Evolutionary conservation across 2,113 vertebrate species (phyloP).

Genomic region (Rhegmatorhina hoffmannsi): DNA sequence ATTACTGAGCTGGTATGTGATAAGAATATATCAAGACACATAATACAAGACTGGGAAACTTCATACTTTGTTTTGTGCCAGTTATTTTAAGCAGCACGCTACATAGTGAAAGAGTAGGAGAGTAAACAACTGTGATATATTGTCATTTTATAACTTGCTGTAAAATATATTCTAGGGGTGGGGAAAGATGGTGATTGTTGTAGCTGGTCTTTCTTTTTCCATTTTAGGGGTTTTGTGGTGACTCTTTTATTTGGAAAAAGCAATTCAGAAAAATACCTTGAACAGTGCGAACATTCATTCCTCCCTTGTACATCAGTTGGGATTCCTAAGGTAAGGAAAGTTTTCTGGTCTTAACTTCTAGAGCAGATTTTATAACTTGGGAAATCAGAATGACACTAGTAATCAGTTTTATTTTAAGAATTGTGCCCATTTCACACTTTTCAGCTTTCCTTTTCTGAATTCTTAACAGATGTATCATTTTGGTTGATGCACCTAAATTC

Average conservation of each 20-base stretch:
- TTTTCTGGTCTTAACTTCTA: not conserved
- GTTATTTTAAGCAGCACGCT: not conserved
- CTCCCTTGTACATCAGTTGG: conserved; percentile 87
- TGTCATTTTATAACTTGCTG: not conserved
- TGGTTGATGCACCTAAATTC: not conserved
- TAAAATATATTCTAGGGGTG: not conserved
- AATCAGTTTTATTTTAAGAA: not conserved
- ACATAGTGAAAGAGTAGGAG: not conserved
- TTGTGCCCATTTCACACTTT: not conserved
- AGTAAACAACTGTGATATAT: not conserved
- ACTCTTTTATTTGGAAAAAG: conserved; percentile 97
- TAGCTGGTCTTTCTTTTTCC: not conserved
- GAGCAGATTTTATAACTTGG: not conserved
- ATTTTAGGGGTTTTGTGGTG: conserved; percentile 88
- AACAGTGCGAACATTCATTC: conserved; percentile 94
- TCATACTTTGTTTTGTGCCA: not conserved
- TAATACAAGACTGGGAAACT: not conserved
- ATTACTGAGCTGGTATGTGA: not conserved
- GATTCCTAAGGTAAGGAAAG: conserved; percentile 86
- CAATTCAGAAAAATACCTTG: conserved; percentile 94
- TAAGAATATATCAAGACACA: not conserved
- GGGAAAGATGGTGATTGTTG: not conserved
- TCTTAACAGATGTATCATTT: not conserved
- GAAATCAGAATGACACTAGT: not conserved
- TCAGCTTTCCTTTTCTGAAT: not conserved